Evolutionary conservation across 2,797 vertebrate species (phyloP).

Genomic region (Peromyscus nudipes): DNA sequence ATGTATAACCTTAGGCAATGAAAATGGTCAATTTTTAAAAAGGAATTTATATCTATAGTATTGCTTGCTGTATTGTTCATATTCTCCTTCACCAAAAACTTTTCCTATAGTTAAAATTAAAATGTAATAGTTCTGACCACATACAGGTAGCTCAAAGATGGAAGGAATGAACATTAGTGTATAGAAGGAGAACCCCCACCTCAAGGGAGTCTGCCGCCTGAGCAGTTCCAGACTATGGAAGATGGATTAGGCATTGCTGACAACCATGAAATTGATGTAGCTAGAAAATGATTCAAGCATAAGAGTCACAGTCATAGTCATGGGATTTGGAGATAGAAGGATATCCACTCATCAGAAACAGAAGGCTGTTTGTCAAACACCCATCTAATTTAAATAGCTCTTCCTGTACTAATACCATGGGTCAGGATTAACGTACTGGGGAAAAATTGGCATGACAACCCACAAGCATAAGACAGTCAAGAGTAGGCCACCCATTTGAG

Average conservation of each 20-base stretch:
- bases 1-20: slow-evolving; percentile 14
- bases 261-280: slow-evolving; percentile 83
- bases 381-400: slow-evolving; percentile 75
- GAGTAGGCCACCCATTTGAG: slow-evolving; percentile 57
- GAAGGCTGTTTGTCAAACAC: slow-evolving; percentile 77
- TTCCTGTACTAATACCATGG: slow-evolving; percentile 74
- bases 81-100: slow-evolving; percentile 39
- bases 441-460: slow-evolving; percentile 23
- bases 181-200: slow-evolving; percentile 49
- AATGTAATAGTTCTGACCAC: slow-evolving; percentile 65
- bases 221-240: slow-evolving; percentile 80
- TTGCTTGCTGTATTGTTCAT: slow-evolving; percentile 13
- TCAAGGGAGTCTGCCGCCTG: slow-evolving; percentile 72
- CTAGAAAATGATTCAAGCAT: slow-evolving; percentile 78
- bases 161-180: slow-evolving; percentile 65
- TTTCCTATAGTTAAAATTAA: slow-evolving; percentile 62
- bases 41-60: slow-evolving; percentile 34
- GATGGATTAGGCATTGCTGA: slow-evolving; percentile 80
- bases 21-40: slow-evolving; percentile 31
- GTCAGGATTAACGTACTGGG: slow-evolving; percentile 71
- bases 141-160: slow-evolving; percentile 39
- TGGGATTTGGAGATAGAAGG: slow-evolving; percentile 82
- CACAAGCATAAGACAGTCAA: slow-evolving; percentile 55
- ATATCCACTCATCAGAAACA: slow-evolving; percentile 80
- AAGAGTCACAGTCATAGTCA: slow-evolving; percentile 78